phyloP scores from a whole-genome alignment of 2,113 vertebrate genomes.

The Syngnathus typhle region DNA sequence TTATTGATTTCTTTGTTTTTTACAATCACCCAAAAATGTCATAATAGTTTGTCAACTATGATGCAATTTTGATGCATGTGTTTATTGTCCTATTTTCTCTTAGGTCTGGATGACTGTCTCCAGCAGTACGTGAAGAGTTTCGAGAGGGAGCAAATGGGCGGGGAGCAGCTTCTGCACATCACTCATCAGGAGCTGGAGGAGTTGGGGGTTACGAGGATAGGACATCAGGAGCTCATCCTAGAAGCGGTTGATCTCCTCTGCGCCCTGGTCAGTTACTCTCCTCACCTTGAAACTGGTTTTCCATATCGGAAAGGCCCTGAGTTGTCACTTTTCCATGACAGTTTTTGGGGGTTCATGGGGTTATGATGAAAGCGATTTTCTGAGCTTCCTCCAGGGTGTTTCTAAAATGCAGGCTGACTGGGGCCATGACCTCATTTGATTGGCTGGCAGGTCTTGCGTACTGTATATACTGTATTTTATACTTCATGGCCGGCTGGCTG shows the following conservation, averaged over 20 bases:
- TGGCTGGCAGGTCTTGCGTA: too few species aligned
- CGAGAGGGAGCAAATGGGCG: constrained; percentile 84
- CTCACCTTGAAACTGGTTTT: background rate
- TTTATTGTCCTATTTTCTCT: constrained; percentile 33
- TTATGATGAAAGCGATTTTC: too few species aligned
- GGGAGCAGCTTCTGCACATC: constrained; percentile 84
- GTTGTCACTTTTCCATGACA: too few species aligned
- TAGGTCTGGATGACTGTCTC: constrained; percentile 87
- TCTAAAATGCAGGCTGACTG: too few species aligned
- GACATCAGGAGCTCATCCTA: constrained; percentile 87
- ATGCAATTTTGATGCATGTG: constrained; percentile 5
- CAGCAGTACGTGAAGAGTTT: constrained; percentile 89
- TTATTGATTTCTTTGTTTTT: background rate
- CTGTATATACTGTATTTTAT: too few species aligned
- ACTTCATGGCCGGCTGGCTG: too few species aligned
- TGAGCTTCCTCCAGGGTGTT: too few species aligned
- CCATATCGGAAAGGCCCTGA: too few species aligned
- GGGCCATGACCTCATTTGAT: too few species aligned
- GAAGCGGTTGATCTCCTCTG: constrained; percentile 85
- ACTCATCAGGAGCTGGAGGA: constrained; percentile 86
- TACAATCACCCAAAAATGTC: background rate
- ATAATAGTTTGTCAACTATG: background rate
- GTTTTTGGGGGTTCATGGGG: too few species aligned
- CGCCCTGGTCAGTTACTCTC: constrained; percentile 73
- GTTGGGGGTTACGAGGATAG: constrained; percentile 80